phyloP scores from a whole-genome alignment of 1,140 invertebrate species.

The Atta colombica region DNA sequence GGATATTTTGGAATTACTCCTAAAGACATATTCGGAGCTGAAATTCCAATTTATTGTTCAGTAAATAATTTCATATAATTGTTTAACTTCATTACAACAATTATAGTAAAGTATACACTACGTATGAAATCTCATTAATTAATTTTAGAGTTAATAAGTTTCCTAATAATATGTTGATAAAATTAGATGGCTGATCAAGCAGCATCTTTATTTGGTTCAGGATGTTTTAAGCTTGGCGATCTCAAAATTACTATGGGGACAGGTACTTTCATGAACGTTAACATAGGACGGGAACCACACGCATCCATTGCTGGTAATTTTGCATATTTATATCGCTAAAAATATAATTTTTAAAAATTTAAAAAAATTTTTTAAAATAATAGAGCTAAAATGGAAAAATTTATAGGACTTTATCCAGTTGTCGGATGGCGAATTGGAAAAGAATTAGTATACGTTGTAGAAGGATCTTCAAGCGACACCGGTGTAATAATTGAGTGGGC shows the following conservation, averaged over 20 bases:
- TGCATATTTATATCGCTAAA: background rate
- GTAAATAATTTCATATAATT: slow-evolving; percentile 87
- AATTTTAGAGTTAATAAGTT: background rate
- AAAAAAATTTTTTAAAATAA: too few relatives aligned
- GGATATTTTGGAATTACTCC: slow-evolving; percentile 91
- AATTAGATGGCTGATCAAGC: slow-evolving; percentile 92
- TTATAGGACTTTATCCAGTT: slow-evolving; percentile 93
- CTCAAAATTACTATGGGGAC: slow-evolving; percentile 98
- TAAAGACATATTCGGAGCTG: slow-evolving; percentile 90
- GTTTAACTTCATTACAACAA: background rate
- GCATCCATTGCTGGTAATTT: slow-evolving; percentile 90
- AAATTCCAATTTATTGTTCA: slow-evolving; percentile 92
- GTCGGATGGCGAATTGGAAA: slow-evolving; percentile 95
- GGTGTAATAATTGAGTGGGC: slow-evolving; percentile 96
- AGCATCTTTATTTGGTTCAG: slow-evolving; percentile 96
- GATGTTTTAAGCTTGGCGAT: slow-evolving; percentile 93
- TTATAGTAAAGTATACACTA: background rate
- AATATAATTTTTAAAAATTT: too few relatives aligned
- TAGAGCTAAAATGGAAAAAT: background rate
- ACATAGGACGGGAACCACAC: slow-evolving; percentile 93
- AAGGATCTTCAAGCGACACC: slow-evolving; percentile 95
- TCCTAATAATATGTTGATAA: slow-evolving; percentile 12
- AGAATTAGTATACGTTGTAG: slow-evolving; percentile 92
- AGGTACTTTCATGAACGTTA: slow-evolving; percentile 96
- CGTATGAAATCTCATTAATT: background rate